Percentiles rank a stretch among this genome's conserved stretches.
phyloP scores from a whole-genome alignment of 1,140 invertebrate species.

The Littorina saxatilis region DNA sequence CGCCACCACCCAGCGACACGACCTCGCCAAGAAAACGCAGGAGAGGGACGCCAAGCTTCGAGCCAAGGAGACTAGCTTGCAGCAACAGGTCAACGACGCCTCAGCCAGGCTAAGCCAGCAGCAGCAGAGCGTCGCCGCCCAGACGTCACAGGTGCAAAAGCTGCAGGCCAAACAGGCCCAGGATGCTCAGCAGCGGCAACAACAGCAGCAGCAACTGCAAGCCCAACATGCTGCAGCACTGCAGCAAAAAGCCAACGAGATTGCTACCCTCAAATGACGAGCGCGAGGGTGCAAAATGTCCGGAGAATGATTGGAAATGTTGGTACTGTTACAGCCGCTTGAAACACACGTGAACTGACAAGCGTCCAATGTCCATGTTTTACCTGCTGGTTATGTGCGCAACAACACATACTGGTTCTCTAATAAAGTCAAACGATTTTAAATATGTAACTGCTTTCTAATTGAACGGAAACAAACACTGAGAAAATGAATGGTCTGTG shows the following conservation, averaged over 20 bases:
- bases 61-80: not conserved
- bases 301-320: not conserved
- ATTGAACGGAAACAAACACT: too few relatives aligned
- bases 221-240: not conserved
- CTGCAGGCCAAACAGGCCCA: not conserved
- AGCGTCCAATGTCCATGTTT: not conserved
- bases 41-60: not conserved
- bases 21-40: not conserved
- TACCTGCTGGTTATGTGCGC: not conserved
- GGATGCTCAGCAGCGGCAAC: not conserved
- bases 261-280: not conserved
- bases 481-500: too few relatives aligned
- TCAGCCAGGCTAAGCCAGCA: not conserved
- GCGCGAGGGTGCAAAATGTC: not conserved
- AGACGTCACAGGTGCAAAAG: not conserved
- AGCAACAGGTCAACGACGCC: not conserved
- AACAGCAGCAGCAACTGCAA: constrained; percentile 2
- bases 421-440: not conserved
- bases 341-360: not conserved
- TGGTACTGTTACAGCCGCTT: not conserved
- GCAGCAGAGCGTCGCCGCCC: not conserved
- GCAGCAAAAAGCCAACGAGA: not conserved
- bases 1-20: not conserved
- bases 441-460: not conserved
- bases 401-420: not conserved